Conservation (phyloP, 92 coral and sea anemone species). For the Porites evermanni region DNA sequence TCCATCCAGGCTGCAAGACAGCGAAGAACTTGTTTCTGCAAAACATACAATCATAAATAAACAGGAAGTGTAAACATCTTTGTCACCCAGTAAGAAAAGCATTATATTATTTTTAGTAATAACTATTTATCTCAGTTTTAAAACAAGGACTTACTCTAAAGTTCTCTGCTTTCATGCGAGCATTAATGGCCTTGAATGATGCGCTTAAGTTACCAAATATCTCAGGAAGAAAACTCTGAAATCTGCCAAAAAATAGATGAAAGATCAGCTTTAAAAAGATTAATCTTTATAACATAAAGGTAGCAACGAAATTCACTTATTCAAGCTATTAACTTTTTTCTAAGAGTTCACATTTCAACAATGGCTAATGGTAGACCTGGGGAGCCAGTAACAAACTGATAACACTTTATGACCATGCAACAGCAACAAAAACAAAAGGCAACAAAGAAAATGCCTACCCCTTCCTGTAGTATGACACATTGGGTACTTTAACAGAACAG, state of each 20-base stretch:
- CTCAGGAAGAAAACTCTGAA: constrained; percentile 82
- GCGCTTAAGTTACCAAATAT: constrained; percentile 75
- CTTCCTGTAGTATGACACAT: constrained; percentile 94
- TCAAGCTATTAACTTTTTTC: no score
- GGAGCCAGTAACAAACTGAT: no score
- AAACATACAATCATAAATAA: not conserved
- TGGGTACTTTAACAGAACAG: constrained; percentile 96
- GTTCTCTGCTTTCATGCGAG: constrained; percentile 99
- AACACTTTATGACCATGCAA: no score
- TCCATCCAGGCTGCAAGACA: constrained; percentile 98
- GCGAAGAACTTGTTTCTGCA: constrained; percentile 95
- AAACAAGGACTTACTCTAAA: constrained; percentile 74
- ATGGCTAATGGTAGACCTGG: no score
- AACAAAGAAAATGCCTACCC: constrained; percentile 60
- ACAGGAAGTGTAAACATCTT: no score
- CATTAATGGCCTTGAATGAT: constrained; percentile 92
- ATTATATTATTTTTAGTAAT: no score
- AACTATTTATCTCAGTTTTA: not conserved
- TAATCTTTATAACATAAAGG: no score
- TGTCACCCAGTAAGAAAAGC: not conserved
- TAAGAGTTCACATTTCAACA: no score
- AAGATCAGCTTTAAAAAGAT: not conserved
- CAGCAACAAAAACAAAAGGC: no score
- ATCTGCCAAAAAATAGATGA: constrained; percentile 46
- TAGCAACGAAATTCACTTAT: no score